phyloP scores from a whole-genome alignment of 2,888 invertebrate species.

The Drosophila multiciliata region DNA sequence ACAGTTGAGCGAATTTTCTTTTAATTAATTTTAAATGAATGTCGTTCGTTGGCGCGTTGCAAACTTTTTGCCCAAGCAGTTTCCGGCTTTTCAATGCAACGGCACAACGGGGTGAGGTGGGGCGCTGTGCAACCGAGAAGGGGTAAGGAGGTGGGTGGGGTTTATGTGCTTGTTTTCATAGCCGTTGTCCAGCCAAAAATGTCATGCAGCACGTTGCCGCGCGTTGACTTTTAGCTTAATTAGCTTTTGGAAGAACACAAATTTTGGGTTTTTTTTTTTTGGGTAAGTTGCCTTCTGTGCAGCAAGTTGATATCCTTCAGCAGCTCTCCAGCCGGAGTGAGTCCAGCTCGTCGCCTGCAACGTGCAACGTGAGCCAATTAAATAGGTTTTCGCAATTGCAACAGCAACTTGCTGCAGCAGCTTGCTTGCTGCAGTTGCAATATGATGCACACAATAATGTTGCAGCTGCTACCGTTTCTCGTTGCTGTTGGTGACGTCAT shows the following conservation, averaged over 20 bases:
- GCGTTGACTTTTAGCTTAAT: slow-evolving; percentile 77
- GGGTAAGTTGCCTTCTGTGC: not conserved
- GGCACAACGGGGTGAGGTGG: not conserved
- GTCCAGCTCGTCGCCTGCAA: slow-evolving; percentile 26
- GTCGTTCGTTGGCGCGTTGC: slow-evolving; percentile 76
- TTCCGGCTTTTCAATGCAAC: slow-evolving; percentile 51
- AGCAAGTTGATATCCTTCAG: slow-evolving; percentile 34
- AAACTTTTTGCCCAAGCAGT: slow-evolving; percentile 67
- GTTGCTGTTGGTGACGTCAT: slow-evolving; percentile 9
- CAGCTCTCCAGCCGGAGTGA: slow-evolving; percentile 13
- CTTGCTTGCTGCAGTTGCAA: slow-evolving; percentile 36
- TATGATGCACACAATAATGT: slow-evolving; percentile 62
- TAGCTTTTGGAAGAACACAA: slow-evolving; percentile 66
- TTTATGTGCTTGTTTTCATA: slow-evolving; percentile 3
- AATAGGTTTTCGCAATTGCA: slow-evolving; percentile 33
- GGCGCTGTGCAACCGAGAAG: too few relatives aligned
- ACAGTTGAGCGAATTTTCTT: slow-evolving; percentile 81
- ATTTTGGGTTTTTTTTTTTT: slow-evolving; percentile 37
- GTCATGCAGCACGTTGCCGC: slow-evolving; percentile 36
- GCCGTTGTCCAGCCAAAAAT: slow-evolving; percentile 43
- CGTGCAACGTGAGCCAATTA: slow-evolving; percentile 62
- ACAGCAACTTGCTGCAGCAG: slow-evolving; percentile 19
- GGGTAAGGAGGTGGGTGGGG: not conserved
- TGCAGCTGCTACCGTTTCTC: slow-evolving; percentile 8
- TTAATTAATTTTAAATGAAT: slow-evolving; percentile 81